Evolutionary conservation across 2,113 vertebrate species (phyloP).

Genomic region (Notothenia rossii): DNA sequence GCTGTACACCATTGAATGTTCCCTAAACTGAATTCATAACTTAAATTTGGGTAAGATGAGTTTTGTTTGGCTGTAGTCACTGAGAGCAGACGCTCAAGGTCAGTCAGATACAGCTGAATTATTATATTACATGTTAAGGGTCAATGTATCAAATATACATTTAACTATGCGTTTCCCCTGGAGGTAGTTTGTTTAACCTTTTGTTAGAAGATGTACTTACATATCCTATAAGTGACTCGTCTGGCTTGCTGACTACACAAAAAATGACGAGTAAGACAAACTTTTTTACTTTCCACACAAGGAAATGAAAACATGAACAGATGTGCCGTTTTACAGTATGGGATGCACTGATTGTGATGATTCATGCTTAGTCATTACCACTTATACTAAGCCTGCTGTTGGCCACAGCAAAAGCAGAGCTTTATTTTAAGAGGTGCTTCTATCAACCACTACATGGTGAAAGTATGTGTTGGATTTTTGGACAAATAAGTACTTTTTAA

Average conservation of each 20-base stretch:
- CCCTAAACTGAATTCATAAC: constrained; percentile 25
- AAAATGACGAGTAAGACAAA: background rate
- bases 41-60: constrained; percentile 1
- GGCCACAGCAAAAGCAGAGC: background rate
- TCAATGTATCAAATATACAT: constrained; percentile 11
- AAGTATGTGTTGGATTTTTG: background rate
- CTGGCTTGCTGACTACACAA: background rate
- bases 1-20: background rate
- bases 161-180: background rate
- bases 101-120: background rate
- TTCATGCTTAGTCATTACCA: constrained; percentile 2
- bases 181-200: background rate
- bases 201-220: background rate
- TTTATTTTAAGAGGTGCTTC: background rate
- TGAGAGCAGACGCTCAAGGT: background rate
- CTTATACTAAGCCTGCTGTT: background rate
- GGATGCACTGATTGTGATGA: background rate
- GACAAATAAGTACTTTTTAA: background rate
- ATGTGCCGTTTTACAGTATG: background rate
- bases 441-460: background rate
- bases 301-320: background rate
- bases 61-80: background rate
- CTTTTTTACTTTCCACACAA: background rate
- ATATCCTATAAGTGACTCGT: background rate
- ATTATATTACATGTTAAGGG: background rate